Evolutionary conservation across 2,113 vertebrate species (phyloP).

Genomic region (Cynoglossus semilaevis): DNA sequence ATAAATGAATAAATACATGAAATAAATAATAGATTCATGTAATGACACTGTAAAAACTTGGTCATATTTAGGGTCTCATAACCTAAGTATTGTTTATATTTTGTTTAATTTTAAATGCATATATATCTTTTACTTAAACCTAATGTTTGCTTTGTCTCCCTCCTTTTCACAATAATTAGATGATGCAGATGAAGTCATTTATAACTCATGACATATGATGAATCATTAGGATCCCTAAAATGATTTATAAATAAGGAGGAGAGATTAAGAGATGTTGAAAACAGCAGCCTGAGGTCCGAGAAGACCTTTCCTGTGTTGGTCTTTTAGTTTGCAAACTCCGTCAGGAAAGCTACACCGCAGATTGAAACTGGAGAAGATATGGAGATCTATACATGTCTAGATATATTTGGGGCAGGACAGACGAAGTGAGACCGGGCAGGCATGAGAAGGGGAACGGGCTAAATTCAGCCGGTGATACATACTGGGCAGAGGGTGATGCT

Average conservation of each 20-base stretch:
- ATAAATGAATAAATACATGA: too few relatives aligned
- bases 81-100: too few relatives aligned
- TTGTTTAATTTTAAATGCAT: too few relatives aligned
- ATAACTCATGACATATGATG: background rate
- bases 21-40: too few relatives aligned
- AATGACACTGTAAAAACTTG: too few relatives aligned
- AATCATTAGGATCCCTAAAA: background rate
- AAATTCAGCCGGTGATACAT: conserved; percentile 68
- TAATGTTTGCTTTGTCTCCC: too few relatives aligned
- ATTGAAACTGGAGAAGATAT: conserved; percentile 56
- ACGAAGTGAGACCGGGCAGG: conserved; percentile 48
- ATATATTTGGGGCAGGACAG: conserved; percentile 65
- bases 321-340: conserved; percentile 42
- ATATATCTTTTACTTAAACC: too few relatives aligned
- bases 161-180: too few relatives aligned
- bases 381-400: conserved; percentile 55
- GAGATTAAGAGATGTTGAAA: background rate
- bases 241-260: background rate
- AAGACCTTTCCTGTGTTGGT: conserved; percentile 11
- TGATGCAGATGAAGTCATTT: background rate
- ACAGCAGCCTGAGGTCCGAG: background rate
- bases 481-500: conserved; percentile 65
- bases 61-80: too few relatives aligned
- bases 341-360: conserved; percentile 40
- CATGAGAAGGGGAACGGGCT: conserved; percentile 53